Conservation (phyloP, 1,140 invertebrate genomes). For the Philopotamus ludificatus region DNA sequence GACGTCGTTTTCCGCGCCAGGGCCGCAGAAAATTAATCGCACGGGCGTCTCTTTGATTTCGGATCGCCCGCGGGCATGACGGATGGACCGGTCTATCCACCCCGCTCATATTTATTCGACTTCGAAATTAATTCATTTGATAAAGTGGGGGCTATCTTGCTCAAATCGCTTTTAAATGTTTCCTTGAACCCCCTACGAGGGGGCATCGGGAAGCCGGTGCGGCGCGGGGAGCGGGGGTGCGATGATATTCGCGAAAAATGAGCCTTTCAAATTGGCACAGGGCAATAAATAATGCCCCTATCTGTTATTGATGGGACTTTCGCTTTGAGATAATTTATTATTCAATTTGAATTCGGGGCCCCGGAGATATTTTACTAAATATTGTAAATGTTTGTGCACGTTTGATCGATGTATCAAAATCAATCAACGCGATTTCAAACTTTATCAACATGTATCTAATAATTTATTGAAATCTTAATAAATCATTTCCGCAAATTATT, state of each 20-base stretch:
- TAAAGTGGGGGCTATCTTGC: neutral
- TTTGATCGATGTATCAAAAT: too few relatives aligned
- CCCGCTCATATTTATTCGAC: neutral
- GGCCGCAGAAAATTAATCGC: neutral
- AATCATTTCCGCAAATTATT: too few relatives aligned
- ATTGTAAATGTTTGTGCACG: too few relatives aligned
- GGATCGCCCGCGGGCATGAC: neutral
- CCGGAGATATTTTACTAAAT: constrained; percentile 1
- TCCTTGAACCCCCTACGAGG: too few relatives aligned
- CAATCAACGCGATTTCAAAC: too few relatives aligned
- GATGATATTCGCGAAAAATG: neutral
- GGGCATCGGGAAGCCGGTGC: neutral
- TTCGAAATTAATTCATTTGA: neutral
- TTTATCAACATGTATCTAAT: too few relatives aligned
- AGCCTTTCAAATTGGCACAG: constrained; percentile 3
- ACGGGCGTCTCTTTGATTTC: neutral
- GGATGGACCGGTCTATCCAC: neutral
- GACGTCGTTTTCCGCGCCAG: neutral
- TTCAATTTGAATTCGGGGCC: constrained; percentile 4
- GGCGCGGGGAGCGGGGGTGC: neutral
- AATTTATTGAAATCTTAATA: too few relatives aligned
- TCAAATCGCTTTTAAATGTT: neutral
- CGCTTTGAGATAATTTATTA: constrained; percentile 9
- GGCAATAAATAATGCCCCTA: constrained; percentile 10
- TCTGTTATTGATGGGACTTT: constrained; percentile 10